Percentiles rank a stretch among this genome's conserved stretches.
Evolutionary conservation across 2,888 invertebrate genomes (phyloP).

Genomic region (Agonopterix subpropinquella): DNA sequence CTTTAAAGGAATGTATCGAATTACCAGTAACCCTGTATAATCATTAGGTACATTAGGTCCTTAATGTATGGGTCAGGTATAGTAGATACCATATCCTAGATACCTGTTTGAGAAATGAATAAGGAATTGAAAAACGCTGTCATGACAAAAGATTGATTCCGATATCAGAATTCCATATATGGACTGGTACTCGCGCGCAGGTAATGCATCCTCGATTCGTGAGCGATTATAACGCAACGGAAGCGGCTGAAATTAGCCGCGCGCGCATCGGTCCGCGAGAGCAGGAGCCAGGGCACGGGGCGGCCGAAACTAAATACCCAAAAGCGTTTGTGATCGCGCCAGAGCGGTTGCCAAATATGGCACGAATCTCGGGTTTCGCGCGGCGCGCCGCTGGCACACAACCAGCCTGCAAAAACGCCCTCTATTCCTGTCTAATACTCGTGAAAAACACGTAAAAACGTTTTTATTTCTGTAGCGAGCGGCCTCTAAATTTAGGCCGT

Average conservation of each 20-base stretch:
- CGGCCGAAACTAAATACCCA: conserved; percentile 66
- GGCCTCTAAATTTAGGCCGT: conserved; percentile 73
- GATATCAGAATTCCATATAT: conserved; percentile 31
- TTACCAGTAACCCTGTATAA: too few species aligned
- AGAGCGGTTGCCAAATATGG: conserved; percentile 67
- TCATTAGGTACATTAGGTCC: too few species aligned
- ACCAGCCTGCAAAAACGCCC: conserved; percentile 55
- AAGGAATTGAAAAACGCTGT: too few species aligned
- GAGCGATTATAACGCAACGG: conserved; percentile 32
- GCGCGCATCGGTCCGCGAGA: conserved; percentile 22
- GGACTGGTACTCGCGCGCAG: conserved; percentile 26
- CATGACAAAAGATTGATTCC: background rate
- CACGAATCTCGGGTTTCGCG: conserved; percentile 71
- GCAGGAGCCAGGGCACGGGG: conserved; percentile 15
- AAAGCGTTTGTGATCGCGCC: conserved; percentile 51
- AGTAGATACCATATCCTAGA: too few species aligned
- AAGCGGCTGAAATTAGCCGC: conserved; percentile 47
- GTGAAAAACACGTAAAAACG: conserved; percentile 69
- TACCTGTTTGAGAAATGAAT: too few species aligned
- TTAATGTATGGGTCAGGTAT: too few species aligned
- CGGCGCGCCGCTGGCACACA: conserved; percentile 45
- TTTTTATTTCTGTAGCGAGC: conserved; percentile 71
- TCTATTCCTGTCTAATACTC: conserved; percentile 60
- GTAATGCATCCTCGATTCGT: conserved; percentile 31
- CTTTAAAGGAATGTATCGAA: too few species aligned